Evolutionary conservation across 2,888 invertebrate genomes (phyloP), one percentile per base, ranked within the genome.

Genomic region (Neria commutata): DNA sequence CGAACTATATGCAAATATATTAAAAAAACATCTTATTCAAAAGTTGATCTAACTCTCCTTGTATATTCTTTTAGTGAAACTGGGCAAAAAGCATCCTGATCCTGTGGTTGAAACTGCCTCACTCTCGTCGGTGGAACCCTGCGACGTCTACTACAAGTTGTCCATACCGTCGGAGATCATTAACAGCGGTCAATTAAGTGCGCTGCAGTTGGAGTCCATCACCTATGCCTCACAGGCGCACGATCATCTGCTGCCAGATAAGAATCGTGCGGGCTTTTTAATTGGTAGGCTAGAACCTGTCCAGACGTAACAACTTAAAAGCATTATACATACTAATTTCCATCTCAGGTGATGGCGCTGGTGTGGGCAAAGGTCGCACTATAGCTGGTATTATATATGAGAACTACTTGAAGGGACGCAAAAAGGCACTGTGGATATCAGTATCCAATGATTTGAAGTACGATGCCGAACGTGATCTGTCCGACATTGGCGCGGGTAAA

Each of bases 81-180:
- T 96, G 53, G 99, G 99, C 11, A 89, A 89, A 71, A 94, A 95
- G 76, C 99, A 99, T 86, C 99, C 99, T 0, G 99, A 99, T 84
- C 92, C 95, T 0, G 98, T 99, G 5, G 99, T 99, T 8, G 99
- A 99, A 83, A 99, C 99, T 0, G 97, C 97, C 8, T 98, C 98
- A 0, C 84, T 99, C 46, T 95, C 97, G 0, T 96, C 95, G 37
- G 97, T 98, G 53, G 94, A 94, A 74, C 95, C 98, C 0, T 92
- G 93, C 1, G 95, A 98, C 80, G 92, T 97, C 55, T 91, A 91
- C 84, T 98, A 98, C 83, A 85, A 87, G 66, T 66, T 92, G 53
- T 91, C 93, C 10, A 85, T 94, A 69, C 97, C 98, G 0, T 89
- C 89, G 56, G 90, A 93, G 68, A 89, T 91, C 0, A 89, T 98